A percentile compares a stretch with the other conserved stretches of the same genome.
These are phyloP conservation scores for Porphyrio hochstetteri DNA, from an alignment of 2,113 vertebrate genomes.

Conservation along the genomic window DNA sequence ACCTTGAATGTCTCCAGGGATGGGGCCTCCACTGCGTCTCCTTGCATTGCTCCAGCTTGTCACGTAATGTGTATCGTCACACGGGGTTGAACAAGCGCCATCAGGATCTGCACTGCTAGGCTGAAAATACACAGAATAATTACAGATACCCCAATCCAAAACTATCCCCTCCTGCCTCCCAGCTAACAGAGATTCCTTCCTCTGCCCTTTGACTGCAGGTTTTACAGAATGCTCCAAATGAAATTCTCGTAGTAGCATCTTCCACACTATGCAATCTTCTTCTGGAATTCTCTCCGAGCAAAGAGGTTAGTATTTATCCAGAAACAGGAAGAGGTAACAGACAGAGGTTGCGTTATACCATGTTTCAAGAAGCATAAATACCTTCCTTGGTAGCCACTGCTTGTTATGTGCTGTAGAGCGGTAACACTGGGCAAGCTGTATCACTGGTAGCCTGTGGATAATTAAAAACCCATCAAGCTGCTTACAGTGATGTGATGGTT, in stretches of 20 bases:
- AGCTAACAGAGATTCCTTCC: background rate
- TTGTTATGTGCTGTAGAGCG: background rate
- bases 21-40: no score
- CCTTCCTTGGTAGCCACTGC: background rate
- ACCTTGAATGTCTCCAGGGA: no score
- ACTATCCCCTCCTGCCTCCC: background rate
- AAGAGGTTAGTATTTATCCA: constrained; percentile 86
- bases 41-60: background rate
- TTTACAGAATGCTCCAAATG: constrained; percentile 97
- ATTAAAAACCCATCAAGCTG: no score
- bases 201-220: constrained; percentile 76
- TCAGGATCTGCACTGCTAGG: background rate
- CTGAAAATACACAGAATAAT: background rate
- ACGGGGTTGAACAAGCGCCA: background rate
- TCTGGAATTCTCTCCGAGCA: constrained; percentile 98
- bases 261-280: constrained; percentile 99
- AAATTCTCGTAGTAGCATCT: constrained; percentile 96
- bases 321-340: background rate
- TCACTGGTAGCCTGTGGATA: background rate
- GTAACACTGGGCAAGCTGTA: background rate
- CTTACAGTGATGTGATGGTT: background rate
- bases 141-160: background rate
- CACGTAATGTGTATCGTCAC: background rate
- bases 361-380: background rate
- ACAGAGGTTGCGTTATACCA: background rate